Evolutionary conservation across 2,113 vertebrate genomes (phyloP).

Genomic region (Hydrolagus affinis): DNA sequence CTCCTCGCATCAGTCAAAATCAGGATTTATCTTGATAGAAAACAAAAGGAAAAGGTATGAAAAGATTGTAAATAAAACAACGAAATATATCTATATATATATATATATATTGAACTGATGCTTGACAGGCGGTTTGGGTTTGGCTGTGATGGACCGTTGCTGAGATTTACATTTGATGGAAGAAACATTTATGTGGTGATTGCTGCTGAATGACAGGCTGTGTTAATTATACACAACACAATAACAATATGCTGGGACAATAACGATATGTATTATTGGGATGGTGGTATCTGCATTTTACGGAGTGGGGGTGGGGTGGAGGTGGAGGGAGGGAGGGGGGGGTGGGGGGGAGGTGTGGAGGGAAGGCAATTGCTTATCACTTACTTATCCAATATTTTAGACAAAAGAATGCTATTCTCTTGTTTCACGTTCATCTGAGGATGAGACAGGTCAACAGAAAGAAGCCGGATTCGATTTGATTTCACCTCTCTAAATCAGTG

Average conservation of each 20-base stretch:
- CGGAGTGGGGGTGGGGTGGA: not conserved
- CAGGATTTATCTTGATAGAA: not conserved
- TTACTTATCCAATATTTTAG: constrained; percentile 23
- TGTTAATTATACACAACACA: constrained; percentile 53
- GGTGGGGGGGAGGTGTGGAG: no score
- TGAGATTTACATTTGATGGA: constrained; percentile 64
- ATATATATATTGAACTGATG: constrained; percentile 66
- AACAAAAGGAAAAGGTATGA: constrained; percentile 10
- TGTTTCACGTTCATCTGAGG: not conserved
- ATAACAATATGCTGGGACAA: constrained; percentile 45
- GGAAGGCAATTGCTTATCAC: constrained; percentile 25
- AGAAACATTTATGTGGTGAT: constrained; percentile 71
- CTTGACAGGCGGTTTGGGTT: constrained; percentile 62
- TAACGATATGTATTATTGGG: constrained; percentile 64
- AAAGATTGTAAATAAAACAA: constrained; percentile 34
- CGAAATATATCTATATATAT: no score
- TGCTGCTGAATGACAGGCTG: constrained; percentile 65
- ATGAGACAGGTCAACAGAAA: constrained; percentile 2
- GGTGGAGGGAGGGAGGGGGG: no score
- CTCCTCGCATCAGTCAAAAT: constrained; percentile 40
- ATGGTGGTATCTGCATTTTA: constrained; percentile 57
- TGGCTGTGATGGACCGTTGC: constrained; percentile 56
- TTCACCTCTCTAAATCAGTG: no score
- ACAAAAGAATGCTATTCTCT: not conserved
- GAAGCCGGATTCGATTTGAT: not conserved